These are phyloP conservation scores for Drosophila ogumai DNA, from an alignment of 1,140 invertebrate species.

Conservation along the genomic window DNA sequence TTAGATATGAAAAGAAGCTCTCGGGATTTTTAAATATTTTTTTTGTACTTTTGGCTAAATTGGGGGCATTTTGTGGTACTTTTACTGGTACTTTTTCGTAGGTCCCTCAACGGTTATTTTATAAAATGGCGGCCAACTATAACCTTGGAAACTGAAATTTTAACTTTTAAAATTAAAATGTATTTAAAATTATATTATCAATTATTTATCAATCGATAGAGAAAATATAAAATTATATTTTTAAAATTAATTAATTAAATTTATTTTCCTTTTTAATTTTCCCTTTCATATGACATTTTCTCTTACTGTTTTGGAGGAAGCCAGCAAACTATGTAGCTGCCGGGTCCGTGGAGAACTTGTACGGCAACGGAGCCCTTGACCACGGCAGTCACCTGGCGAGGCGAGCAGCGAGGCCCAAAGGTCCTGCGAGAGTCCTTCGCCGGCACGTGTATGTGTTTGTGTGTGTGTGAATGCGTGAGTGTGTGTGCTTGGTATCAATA, in stretches of 20 bases:
- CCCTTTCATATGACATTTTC: background rate
- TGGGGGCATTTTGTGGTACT: background rate
- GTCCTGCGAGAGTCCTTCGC: constrained; percentile 37
- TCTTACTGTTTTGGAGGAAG: constrained; percentile 28
- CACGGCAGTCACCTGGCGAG: constrained; percentile 24
- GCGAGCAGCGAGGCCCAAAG: constrained; percentile 8
- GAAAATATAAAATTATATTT: too few species aligned
- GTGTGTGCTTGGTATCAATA: constrained; percentile 75
- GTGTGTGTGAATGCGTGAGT: constrained; percentile 23
- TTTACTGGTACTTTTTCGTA: background rate
- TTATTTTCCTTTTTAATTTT: background rate
- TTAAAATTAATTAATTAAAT: background rate
- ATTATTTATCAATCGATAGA: too few species aligned
- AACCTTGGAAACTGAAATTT: background rate
- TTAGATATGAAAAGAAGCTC: background rate
- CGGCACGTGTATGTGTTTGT: constrained; percentile 4
- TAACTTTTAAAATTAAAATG: too few species aligned
- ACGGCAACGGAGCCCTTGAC: constrained; percentile 47
- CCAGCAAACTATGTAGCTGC: constrained; percentile 36
- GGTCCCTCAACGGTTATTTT: too few species aligned
- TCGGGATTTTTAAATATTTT: background rate
- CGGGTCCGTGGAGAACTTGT: constrained; percentile 31
- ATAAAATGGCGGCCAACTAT: too few species aligned
- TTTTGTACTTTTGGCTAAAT: background rate
- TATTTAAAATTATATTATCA: too few species aligned